Conservation (phyloP, 2,797 vertebrate genomes). For the Manis javanica region DNA sequence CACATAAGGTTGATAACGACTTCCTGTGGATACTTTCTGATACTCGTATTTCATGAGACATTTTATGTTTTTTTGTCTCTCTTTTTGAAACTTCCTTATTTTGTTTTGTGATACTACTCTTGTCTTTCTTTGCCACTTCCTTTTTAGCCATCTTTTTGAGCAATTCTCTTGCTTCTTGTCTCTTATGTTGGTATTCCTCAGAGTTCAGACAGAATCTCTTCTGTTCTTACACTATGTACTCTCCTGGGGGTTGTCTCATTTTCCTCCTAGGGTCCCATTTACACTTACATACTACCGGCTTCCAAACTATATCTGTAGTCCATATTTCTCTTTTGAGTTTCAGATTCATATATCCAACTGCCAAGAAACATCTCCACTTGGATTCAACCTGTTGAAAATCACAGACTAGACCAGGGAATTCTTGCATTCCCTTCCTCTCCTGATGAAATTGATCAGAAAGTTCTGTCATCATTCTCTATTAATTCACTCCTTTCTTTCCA, state of each 20-base stretch:
- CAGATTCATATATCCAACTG: neutral
- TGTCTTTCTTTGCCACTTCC: neutral
- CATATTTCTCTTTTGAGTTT: slow-evolving; percentile 37
- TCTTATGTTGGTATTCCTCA: neutral
- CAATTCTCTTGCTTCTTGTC: neutral
- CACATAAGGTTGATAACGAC: neutral
- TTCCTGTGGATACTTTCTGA: neutral
- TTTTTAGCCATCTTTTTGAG: slow-evolving; percentile 19
- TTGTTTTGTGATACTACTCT: neutral
- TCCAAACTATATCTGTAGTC: neutral
- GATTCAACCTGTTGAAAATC: slow-evolving; percentile 22
- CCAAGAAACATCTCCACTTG: neutral
- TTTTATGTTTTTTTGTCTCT: neutral
- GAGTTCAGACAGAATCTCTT: neutral
- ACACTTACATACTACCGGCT: neutral
- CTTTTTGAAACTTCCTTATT: slow-evolving; percentile 38
- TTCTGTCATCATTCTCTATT: neutral
- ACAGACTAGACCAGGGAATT: neutral
- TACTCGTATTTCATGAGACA: neutral
- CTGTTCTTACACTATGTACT: neutral
- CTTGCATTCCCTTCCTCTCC: neutral
- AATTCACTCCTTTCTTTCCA: slow-evolving; percentile 34
- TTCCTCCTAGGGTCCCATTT: neutral
- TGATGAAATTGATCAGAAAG: neutral
- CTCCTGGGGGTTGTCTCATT: neutral